Evolutionary conservation across 2,797 vertebrate species (phyloP).

Genomic region (Melanotaenia parkinsoni): DNA sequence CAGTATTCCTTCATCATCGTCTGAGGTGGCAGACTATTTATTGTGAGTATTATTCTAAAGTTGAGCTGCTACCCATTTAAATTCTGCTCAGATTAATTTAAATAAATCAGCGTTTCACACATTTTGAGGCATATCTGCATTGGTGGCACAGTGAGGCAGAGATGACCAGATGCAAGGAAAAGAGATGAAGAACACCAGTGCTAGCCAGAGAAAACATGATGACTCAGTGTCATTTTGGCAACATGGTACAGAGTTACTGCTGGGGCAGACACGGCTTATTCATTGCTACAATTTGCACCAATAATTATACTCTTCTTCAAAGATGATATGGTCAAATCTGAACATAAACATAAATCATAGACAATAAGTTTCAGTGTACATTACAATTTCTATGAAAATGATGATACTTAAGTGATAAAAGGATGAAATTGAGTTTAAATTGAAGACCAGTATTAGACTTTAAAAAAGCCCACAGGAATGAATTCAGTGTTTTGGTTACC

Average conservation of each 20-base stretch:
- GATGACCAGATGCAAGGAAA: neutral
- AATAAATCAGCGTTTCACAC: neutral
- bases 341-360: neutral
- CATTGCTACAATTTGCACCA: slow-evolving; percentile 3
- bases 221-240: neutral
- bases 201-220: slow-evolving; percentile 1
- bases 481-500: neutral
- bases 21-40: slow-evolving; percentile 93
- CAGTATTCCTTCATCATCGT: slow-evolving; percentile 88
- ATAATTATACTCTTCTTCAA: slow-evolving; percentile 5
- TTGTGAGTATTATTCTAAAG: slow-evolving; percentile 85
- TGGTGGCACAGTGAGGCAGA: neutral
- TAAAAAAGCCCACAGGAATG: neutral
- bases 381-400: neutral
- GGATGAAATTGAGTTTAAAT: neutral
- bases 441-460: neutral
- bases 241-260: neutral
- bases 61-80: neutral
- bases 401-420: neutral
- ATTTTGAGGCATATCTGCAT: neutral
- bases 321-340: neutral
- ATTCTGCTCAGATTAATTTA: neutral
- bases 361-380: neutral
- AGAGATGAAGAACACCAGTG: neutral
- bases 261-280: neutral